Evolutionary conservation across 2,888 invertebrate genomes (phyloP).

Genomic region (Dinocampus coccinellae): DNA sequence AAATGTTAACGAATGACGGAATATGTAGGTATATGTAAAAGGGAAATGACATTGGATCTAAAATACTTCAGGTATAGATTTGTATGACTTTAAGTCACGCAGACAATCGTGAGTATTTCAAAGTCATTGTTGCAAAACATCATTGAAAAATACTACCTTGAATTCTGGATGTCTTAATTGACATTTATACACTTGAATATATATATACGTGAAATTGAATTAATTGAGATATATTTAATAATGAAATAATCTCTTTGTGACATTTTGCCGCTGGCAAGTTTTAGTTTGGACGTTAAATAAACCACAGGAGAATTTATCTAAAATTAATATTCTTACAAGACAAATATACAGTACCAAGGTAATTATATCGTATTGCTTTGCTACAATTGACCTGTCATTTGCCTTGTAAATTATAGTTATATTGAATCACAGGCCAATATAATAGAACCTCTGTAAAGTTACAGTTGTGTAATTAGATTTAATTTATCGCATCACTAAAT

Average conservation of each 20-base stretch:
- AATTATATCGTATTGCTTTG: conserved; percentile 28
- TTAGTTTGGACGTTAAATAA: not conserved
- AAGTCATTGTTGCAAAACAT: not conserved
- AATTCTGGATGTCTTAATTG: not conserved
- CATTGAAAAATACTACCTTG: not conserved
- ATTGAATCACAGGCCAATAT: conserved; percentile 19
- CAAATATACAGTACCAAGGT: not conserved
- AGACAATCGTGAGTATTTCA: conserved; percentile 41
- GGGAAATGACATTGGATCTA: conserved; percentile 24
- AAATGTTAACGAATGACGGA: not conserved
- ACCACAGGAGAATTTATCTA: not conserved
- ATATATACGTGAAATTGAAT: no score
- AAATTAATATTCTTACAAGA: not conserved
- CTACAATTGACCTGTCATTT: conserved; percentile 17
- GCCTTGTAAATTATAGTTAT: conserved; percentile 20
- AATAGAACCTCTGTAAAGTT: conserved; percentile 8
- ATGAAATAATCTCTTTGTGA: not conserved
- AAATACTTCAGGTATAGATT: conserved; percentile 30
- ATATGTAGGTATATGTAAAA: conserved; percentile 9
- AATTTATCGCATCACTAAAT: not conserved
- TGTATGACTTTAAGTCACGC: conserved; percentile 47
- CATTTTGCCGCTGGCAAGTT: not conserved
- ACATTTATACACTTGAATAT: no score
- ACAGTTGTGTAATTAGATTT: not conserved
- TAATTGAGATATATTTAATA: not conserved